Percentiles rank a stretch among this genome's conserved stretches.
These are phyloP conservation scores for Planiliza haematocheilus DNA, from an alignment of 2,113 vertebrate species.

Conservation along the genomic window DNA sequence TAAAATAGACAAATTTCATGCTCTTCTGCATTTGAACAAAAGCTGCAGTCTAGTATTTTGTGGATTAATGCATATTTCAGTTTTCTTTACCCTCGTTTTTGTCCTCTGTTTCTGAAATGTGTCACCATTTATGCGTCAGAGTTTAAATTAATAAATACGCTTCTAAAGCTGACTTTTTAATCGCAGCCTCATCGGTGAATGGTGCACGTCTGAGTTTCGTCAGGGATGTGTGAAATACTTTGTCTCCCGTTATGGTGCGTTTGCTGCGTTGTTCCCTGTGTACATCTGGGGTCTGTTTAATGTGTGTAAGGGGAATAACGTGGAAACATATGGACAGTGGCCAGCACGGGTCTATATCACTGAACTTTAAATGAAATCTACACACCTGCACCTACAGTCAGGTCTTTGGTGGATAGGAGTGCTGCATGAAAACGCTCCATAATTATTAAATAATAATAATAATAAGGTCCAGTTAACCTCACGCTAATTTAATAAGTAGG, in stretches of 20 bases:
- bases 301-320: conserved; percentile 36
- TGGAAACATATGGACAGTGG: conserved; percentile 63
- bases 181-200: not conserved
- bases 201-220: not conserved
- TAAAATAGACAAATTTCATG: not conserved
- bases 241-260: not conserved
- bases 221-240: conserved; percentile 1
- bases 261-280: conserved; percentile 27
- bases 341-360: conserved; percentile 36
- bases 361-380: conserved; percentile 66
- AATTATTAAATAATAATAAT: not conserved
- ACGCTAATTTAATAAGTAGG: too few species aligned
- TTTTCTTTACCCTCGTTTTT: too few species aligned
- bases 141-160: not conserved
- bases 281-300: conserved; percentile 49
- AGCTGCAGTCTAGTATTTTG: not conserved
- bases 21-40: not conserved
- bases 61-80: not conserved
- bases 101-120: not conserved
- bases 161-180: too few species aligned
- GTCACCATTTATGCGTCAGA: not conserved
- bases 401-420: not conserved
- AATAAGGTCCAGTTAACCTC: too few species aligned
- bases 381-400: conserved; percentile 47
- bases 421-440: not conserved